Conservation (phyloP, 2,797 vertebrate genomes). For the Rhinogobio ventralis region DNA sequence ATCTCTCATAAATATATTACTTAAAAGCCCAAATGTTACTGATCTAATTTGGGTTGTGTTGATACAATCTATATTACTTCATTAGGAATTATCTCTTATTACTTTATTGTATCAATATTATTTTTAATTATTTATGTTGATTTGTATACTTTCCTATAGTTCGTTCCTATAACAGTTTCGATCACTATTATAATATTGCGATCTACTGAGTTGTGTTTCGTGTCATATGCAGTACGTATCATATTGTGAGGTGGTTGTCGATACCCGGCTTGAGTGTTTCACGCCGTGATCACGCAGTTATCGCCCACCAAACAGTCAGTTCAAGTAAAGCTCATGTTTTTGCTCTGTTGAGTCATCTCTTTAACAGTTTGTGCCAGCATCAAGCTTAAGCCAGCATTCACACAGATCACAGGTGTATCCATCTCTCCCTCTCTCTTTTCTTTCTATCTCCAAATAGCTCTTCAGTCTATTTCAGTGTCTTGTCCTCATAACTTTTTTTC, state of each 20-base stretch:
- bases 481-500: constrained; percentile 24
- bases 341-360: constrained; percentile 19
- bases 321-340: constrained; percentile 12
- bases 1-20: background rate
- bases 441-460: constrained; percentile 21
- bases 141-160: background rate
- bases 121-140: background rate
- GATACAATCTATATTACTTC: background rate
- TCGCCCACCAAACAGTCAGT: constrained; percentile 1
- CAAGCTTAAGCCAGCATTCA: constrained; percentile 28
- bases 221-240: background rate
- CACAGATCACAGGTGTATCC: constrained; percentile 37
- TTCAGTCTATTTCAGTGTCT: constrained; percentile 31
- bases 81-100: background rate
- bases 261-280: background rate
- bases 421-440: background rate
- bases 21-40: background rate
- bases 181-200: background rate
- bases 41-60: background rate
- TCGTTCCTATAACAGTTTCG: background rate
- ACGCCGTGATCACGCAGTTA: background rate
- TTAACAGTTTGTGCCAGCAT: constrained; percentile 29
- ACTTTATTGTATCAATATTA: background rate
- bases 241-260: background rate
- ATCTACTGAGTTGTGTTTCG: background rate